Base-by-base conservation (phyloP, 2,113 vertebrate species). In the Bettongia penicillata region DNA sequence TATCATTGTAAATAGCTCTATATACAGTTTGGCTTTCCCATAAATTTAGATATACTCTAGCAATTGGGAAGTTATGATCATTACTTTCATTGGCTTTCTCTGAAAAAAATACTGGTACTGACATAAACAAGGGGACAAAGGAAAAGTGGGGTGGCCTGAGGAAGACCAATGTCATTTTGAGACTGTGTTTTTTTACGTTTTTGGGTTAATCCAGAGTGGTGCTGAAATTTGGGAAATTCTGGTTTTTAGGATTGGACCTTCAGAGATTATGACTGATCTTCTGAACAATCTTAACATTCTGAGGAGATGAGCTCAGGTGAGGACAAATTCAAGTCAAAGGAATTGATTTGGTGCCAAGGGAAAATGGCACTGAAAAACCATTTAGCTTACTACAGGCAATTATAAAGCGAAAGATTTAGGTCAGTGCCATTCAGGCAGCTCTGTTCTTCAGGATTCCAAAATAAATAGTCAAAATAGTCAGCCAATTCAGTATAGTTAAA, bases 1-100 rank as follows among this genome's bases (percentile, higher is more conserved):
- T 95, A 26, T 97, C 94, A 96, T 90, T n/a, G 24, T 96, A 95
- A 97, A 90, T 57, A 48, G 4, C 49, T 51, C 50, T 96, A 51
- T 28, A 49, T 95, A 53, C 5, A 57, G 94, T 55, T 92, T 48
- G 68, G 53, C 9, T 95, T 93, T 93, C 37, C 95, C 90, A 48
- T 90, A 84, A 12, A n/a, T n/a, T 77, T n/a, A 77, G 37, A 77
- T 77, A n/a, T 19, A n/a, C 1, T 19, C 61, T 52, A 31, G 16
- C 89, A 92, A 89, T n/a, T n/a, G 22, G 48, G 23, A 49, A 91
- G 9, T 47, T 94, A 43, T 90, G 12, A 94, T 53, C 28, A 31
- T 93, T 31, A 51, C 4, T 92, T 53, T 91, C 68, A 31, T 55
- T n/a, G 8, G 24, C 37, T 4, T 77, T 55, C 26, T 91, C 50